phyloP scores from a whole-genome alignment of 2,888 invertebrate species.

The Chrysotoxum bicinctum region DNA sequence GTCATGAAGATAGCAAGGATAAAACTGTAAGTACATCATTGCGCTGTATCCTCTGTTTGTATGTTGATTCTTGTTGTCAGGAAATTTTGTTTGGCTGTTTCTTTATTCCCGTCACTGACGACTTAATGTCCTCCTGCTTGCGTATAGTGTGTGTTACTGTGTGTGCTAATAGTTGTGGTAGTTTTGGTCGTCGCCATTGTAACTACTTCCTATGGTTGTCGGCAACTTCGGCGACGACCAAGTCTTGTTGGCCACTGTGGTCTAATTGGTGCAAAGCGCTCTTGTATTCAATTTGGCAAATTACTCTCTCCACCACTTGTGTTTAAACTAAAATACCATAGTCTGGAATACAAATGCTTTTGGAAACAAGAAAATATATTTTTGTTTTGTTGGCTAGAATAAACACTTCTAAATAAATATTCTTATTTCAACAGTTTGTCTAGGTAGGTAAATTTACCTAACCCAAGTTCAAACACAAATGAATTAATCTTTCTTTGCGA shows the following conservation, averaged over 20 bases:
- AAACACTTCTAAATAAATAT: no score
- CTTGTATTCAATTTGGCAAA: constrained; percentile 67
- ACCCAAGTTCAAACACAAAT: no score
- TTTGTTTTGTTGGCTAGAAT: no score
- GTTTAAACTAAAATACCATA: background rate
- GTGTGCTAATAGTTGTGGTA: constrained; percentile 38
- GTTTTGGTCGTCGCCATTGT: constrained; percentile 7
- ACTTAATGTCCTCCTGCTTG: constrained; percentile 41
- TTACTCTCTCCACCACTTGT: constrained; percentile 49
- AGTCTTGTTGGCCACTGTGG: constrained; percentile 29
- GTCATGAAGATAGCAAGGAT: constrained; percentile 23
- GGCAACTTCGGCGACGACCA: background rate
- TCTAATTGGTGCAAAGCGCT: constrained; percentile 65
- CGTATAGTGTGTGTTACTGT: constrained; percentile 31
- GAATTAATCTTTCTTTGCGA: no score
- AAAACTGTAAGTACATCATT: constrained; percentile 62
- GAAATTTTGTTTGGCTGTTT: constrained; percentile 3
- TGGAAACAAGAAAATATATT: background rate
- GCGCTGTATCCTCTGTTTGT: constrained; percentile 34
- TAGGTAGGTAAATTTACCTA: no score
- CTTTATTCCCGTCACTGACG: constrained; percentile 31
- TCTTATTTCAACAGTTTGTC: no score
- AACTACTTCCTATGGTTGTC: background rate
- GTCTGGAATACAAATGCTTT: background rate
- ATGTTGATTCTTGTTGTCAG: constrained; percentile 36